These are phyloP conservation scores for Amblyraja radiata DNA, from an alignment of 2,797 vertebrate genomes.

Conservation along the genomic window DNA sequence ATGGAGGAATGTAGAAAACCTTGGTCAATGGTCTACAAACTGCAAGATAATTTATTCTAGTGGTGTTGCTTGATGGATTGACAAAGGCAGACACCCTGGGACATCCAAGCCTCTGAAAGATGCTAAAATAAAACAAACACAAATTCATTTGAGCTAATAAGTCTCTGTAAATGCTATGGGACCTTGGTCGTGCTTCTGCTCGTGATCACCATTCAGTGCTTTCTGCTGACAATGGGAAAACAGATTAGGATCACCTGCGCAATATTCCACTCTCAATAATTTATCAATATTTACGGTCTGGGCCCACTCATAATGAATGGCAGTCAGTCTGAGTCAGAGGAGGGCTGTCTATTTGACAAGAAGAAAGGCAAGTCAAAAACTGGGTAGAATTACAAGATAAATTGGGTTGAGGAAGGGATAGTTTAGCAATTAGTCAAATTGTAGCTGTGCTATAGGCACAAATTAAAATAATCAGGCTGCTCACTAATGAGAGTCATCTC, in stretches of 20 bases:
- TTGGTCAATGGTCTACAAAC: too few relatives aligned
- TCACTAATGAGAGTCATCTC: background rate
- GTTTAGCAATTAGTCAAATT: conserved; percentile 6
- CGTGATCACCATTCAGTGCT: background rate
- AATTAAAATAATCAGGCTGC: background rate
- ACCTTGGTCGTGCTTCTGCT: background rate
- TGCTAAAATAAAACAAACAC: background rate
- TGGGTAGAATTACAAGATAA: background rate
- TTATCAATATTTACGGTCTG: background rate
- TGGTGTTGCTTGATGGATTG: too few relatives aligned
- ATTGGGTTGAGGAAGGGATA: background rate
- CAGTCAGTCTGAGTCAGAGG: background rate
- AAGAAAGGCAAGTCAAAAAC: background rate
- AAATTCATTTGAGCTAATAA: background rate
- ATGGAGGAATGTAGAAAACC: too few relatives aligned
- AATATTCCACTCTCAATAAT: background rate
- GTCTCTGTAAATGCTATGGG: background rate
- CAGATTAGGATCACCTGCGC: background rate
- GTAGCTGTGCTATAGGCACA: background rate
- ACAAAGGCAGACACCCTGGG: too few relatives aligned
- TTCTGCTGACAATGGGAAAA: background rate
- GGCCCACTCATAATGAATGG: background rate
- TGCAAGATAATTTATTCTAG: too few relatives aligned
- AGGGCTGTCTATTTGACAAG: background rate
- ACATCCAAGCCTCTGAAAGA: too few relatives aligned